phyloP scores from a whole-genome alignment of 2,113 vertebrate genomes.

The Oriolus oriolus region DNA sequence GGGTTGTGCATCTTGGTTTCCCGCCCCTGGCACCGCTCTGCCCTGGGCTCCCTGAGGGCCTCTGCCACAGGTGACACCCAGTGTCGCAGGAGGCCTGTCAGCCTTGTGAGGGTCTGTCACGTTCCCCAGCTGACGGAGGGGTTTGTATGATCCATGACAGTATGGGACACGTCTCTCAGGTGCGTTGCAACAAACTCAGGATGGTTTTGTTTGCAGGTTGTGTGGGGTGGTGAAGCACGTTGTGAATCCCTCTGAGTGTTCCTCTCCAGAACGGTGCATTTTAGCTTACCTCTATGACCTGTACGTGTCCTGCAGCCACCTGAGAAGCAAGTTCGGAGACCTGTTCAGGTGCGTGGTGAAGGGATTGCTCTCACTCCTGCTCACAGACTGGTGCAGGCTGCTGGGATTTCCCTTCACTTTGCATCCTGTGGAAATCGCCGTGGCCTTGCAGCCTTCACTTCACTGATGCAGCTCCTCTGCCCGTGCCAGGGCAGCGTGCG shows the following conservation, averaged over 20 bases:
- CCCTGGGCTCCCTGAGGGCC: neutral
- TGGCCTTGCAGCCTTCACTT: neutral
- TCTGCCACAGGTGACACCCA: neutral
- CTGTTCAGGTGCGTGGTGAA: slow-evolving; percentile 68
- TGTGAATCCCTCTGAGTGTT: slow-evolving; percentile 69
- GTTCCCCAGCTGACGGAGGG: neutral
- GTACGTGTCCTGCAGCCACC: slow-evolving; percentile 72
- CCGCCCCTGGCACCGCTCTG: fast-evolving
- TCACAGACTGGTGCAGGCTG: neutral
- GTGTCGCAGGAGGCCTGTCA: fast-evolving
- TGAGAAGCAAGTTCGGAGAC: slow-evolving; percentile 74
- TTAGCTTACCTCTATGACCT: slow-evolving; percentile 72
- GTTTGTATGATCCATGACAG: fast-evolving
- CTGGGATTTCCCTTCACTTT: neutral
- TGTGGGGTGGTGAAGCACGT: slow-evolving; percentile 75
- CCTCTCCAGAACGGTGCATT: slow-evolving; percentile 72
- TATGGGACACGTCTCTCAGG: fast-evolving
- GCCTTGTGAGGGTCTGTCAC: fast-evolving
- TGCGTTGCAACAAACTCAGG: fast-evolving
- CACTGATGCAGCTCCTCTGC: fast-evolving
- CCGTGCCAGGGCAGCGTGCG: neutral
- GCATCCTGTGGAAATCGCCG: fast-evolving
- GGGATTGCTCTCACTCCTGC: neutral
- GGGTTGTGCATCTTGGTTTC: neutral
- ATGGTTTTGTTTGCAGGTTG: slow-evolving; percentile 43